phyloP scores from a whole-genome alignment of 2,113 vertebrate genomes.

The Labrus mixtus region DNA sequence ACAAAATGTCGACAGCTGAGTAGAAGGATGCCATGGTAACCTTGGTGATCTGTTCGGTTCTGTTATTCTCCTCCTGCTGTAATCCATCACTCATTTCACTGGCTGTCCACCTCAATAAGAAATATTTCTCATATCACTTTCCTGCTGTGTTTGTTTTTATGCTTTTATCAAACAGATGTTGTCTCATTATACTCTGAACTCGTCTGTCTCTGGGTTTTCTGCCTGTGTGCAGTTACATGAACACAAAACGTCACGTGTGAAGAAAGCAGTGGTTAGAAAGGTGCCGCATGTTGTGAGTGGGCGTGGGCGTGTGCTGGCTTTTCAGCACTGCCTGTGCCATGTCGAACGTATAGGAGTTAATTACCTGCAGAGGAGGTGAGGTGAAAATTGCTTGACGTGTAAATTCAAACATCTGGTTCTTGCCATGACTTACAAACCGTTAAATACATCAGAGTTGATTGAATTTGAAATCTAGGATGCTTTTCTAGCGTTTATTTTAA shows the following conservation, averaged over 20 bases:
- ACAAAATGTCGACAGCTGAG: conserved; percentile 24
- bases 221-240: conserved; percentile 5
- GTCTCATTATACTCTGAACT: conserved; percentile 6
- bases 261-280: background rate
- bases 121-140: conserved; percentile 63
- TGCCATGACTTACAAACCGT: background rate
- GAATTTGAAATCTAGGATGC: background rate
- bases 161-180: conserved; percentile 37
- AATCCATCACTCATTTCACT: conserved; percentile 47
- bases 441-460: background rate
- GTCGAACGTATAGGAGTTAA: background rate
- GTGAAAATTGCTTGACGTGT: background rate
- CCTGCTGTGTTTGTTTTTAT: conserved; percentile 43
- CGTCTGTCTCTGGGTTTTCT: background rate
- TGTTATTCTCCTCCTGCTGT: conserved; percentile 52
- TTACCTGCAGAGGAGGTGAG: background rate
- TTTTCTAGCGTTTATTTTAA: background rate
- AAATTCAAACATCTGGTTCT: background rate
- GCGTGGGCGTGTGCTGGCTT: background rate
- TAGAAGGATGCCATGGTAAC: conserved; percentile 39
- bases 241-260: background rate
- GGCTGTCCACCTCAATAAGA: conserved; percentile 75
- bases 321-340: background rate
- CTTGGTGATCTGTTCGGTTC: conserved; percentile 50
- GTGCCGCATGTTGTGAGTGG: background rate